These are phyloP conservation scores for Polyommatus icarus DNA, from an alignment of 2,888 invertebrate genomes.

Conservation along the genomic window DNA sequence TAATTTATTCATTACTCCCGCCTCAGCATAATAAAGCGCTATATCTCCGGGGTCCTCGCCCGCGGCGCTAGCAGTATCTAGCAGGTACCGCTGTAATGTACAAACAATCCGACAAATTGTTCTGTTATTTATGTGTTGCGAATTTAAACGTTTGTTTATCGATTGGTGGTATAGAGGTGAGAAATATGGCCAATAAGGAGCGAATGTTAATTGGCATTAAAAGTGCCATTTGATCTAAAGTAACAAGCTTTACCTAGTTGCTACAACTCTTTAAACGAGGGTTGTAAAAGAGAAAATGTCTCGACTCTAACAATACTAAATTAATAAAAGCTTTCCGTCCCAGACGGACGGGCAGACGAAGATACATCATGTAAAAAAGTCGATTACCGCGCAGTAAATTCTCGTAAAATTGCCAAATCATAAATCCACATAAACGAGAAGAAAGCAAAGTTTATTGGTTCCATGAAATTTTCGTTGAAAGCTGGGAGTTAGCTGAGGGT, in stretches of 20 bases:
- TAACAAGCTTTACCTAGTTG: background rate
- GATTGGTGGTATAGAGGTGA: background rate
- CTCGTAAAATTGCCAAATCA: slow-evolving; percentile 9
- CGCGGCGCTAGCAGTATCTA: slow-evolving; percentile 20
- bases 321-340: background rate
- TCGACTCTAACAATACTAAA: background rate
- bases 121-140: slow-evolving; percentile 1
- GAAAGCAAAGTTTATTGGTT: slow-evolving; percentile 14
- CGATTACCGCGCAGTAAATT: background rate
- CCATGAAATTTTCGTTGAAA: slow-evolving; percentile 27
- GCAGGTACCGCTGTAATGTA: slow-evolving; percentile 18
- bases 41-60: slow-evolving; percentile 35
- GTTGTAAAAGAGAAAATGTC: background rate
- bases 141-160: background rate
- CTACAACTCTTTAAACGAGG: background rate
- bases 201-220: too few species aligned
- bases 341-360: background rate
- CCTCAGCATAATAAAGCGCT: slow-evolving; percentile 38
- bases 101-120: background rate
- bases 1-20: slow-evolving; percentile 42
- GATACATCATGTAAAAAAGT: slow-evolving; percentile 2
- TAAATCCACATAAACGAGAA: slow-evolving; percentile 14
- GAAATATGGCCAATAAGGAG: background rate
- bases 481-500: slow-evolving; percentile 51
- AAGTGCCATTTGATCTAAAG: too few species aligned